These are phyloP conservation scores for Cotesia glomerata DNA, from an alignment of 1,140 invertebrate genomes.

Conservation along the genomic window DNA sequence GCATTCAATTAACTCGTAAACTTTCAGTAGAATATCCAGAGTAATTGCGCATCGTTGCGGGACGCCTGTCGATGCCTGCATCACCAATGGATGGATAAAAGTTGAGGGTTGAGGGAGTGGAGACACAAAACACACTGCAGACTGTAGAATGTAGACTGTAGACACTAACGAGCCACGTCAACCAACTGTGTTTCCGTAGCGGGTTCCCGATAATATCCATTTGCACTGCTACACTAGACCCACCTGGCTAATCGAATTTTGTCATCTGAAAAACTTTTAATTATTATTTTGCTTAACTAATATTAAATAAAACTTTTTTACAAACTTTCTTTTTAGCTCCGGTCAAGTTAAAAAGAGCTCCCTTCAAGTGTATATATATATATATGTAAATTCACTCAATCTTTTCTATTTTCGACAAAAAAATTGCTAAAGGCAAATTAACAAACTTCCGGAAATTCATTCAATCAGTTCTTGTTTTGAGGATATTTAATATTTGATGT, in stretches of 20 bases:
- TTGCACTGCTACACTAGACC: not conserved
- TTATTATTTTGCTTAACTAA: not conserved
- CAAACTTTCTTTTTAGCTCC: no score
- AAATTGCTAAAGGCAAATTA: no score
- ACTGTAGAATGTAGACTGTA: not conserved
- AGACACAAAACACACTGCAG: not conserved
- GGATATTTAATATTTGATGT: no score
- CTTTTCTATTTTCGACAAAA: no score
- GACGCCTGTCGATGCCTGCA: not conserved
- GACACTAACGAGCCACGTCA: not conserved
- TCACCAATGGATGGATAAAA: not conserved
- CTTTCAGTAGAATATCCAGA: conserved; percentile 1
- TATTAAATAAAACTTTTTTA: not conserved
- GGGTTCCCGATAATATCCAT: not conserved
- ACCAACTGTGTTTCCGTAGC: conserved; percentile 1
- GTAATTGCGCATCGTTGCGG: conserved; percentile 15
- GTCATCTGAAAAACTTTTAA: not conserved
- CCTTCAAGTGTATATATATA: not conserved
- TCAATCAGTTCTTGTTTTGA: no score
- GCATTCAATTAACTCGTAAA: conserved; percentile 21
- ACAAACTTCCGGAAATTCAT: no score
- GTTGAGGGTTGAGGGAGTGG: not conserved
- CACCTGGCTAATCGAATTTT: not conserved
- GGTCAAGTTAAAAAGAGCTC: not conserved
- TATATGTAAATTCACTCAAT: no score